Percentiles rank a stretch among this genome's conserved stretches.
Evolutionary conservation across 2,797 vertebrate species (phyloP).

Genomic region (Eulemur albifrons): DNA sequence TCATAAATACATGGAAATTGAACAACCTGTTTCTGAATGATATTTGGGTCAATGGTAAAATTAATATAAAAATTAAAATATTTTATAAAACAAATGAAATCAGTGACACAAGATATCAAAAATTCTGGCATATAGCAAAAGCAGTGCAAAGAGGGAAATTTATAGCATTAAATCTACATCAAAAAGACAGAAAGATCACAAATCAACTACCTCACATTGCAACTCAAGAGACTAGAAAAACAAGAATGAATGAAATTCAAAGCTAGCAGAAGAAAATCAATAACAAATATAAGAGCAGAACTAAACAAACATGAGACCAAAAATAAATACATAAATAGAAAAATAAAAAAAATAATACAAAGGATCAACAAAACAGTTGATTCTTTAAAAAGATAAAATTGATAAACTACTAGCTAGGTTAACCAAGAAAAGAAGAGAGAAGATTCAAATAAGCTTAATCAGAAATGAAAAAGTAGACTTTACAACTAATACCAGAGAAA

Average conservation of each 20-base stretch:
- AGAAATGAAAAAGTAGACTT: background rate
- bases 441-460: background rate
- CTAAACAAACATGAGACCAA: background rate
- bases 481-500: background rate
- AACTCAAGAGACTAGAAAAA: background rate
- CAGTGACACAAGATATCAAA: no score
- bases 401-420: background rate
- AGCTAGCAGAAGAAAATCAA: background rate
- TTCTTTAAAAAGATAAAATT: background rate
- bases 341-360: background rate
- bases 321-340: background rate
- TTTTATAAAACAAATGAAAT: no score
- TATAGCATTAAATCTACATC: background rate
- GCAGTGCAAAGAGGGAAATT: background rate
- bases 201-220: background rate
- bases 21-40: no score
- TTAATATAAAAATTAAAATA: no score
- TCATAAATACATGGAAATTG: no score
- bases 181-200: background rate
- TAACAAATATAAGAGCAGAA: background rate
- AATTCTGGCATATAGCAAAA: no score
- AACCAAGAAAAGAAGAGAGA: background rate
- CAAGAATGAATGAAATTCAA: background rate
- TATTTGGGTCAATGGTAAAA: no score
- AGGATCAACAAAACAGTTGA: background rate